Percentiles rank a stretch among this genome's conserved stretches.
These are phyloP conservation scores for Styela plicata DNA, from an alignment of 23 tunicate genomes.

Conservation along the genomic window DNA sequence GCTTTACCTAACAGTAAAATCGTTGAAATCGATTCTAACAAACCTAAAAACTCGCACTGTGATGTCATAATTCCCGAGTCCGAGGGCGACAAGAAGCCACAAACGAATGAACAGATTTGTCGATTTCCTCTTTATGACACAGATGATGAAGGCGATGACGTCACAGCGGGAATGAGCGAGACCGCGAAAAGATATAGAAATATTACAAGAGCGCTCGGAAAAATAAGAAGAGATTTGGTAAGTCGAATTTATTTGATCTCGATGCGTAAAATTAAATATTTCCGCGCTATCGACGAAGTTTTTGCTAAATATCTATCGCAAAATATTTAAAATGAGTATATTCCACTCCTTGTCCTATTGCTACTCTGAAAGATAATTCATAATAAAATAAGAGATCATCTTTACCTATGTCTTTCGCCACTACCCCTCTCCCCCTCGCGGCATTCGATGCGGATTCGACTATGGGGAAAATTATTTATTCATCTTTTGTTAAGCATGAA, in stretches of 20 bases:
- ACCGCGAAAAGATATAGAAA: slow-evolving; percentile 37
- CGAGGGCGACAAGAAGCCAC: neutral
- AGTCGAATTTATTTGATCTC: slow-evolving; percentile 13
- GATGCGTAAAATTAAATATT: too few relatives aligned
- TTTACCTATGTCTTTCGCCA: too few relatives aligned
- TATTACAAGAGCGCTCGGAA: slow-evolving; percentile 42
- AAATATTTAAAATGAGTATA: too few relatives aligned
- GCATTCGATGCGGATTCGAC: too few relatives aligned
- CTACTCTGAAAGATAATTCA: too few relatives aligned
- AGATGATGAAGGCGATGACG: slow-evolving; percentile 23
- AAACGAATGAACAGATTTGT: neutral
- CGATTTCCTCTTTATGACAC: neutral
- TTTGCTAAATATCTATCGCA: too few relatives aligned
- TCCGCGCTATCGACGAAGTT: too few relatives aligned
- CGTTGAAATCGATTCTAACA: neutral
- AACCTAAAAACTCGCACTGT: neutral
- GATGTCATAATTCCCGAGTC: neutral
- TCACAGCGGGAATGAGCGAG: neutral
- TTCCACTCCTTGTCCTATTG: too few relatives aligned
- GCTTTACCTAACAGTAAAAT: neutral
- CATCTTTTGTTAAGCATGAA: too few relatives aligned
- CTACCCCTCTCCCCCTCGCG: too few relatives aligned
- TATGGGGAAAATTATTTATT: too few relatives aligned
- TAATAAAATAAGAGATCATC: too few relatives aligned
- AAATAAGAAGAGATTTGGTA: slow-evolving; percentile 73